A percentile compares a stretch with the other conserved stretches of the same genome.
These are phyloP conservation scores for Ctenosaura bakeri DNA, from an alignment of 2,797 vertebrate genomes.

Conservation along the genomic window DNA sequence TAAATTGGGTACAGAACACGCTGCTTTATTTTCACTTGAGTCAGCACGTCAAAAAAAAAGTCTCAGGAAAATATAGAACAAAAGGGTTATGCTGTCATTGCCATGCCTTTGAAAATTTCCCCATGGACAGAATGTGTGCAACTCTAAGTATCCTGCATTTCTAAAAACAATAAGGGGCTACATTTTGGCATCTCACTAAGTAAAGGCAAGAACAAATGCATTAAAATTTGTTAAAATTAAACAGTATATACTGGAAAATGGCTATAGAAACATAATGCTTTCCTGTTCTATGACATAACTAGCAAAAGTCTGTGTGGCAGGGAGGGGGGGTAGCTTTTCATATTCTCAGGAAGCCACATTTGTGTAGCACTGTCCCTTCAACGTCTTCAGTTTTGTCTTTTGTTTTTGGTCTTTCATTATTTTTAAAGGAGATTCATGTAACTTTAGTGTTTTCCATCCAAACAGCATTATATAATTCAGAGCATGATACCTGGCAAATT, in stretches of 20 bases:
- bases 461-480: neutral
- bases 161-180: conserved; percentile 39
- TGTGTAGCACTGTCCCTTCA: neutral
- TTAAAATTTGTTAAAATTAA: neutral
- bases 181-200: conserved; percentile 37
- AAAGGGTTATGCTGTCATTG: neutral
- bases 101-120: conserved; percentile 23
- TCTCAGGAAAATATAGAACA: conserved; percentile 29
- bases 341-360: neutral
- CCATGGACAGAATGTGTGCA: neutral
- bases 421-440: neutral
- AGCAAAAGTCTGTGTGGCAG: neutral
- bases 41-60: conserved; percentile 26
- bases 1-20: conserved; percentile 29
- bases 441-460: neutral
- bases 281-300: neutral
- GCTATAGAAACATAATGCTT: neutral
- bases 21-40: conserved; percentile 18
- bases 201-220: conserved; percentile 45
- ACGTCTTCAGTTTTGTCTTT: neutral
- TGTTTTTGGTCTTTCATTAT: no score
- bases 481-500: neutral
- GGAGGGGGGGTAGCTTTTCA: neutral
- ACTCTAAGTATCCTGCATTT: conserved; percentile 17
- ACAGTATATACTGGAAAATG: neutral